Evolutionary conservation across 2,113 vertebrate genomes (phyloP), one percentile per base, ranked within the genome.

Genomic region (Nestor notabilis): DNA sequence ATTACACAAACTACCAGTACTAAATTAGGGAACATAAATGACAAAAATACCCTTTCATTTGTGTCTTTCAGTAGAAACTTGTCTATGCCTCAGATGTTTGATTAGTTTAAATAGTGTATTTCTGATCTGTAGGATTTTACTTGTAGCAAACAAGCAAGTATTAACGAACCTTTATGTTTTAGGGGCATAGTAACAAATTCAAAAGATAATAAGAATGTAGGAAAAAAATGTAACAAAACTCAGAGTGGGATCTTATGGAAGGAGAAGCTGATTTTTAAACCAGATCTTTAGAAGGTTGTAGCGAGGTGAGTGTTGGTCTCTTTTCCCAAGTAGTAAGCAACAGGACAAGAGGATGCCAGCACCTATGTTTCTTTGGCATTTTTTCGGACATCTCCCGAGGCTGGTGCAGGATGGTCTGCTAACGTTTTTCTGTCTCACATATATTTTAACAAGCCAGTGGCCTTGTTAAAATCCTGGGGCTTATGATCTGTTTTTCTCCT

Each of bases 401-500:
- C 52, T 80, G 53, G 28, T 71, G 43, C 66, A 87, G 66, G 52
- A 71, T 27, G 16, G 20, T 68, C 87, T 93, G 9, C 0, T 79
- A 83, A 83, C 17, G 52, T 37, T 89, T 87, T 87, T 76, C 66
- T 78, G 55, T 80, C 82, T 95, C 74, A 33, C 49, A 58, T 41
- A 65, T 90, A 96, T 91, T 82, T 96, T 58, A 35, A 78, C 89
- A 83, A 66, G 37, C 52, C 76, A 76, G 33, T 65, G 81, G 33
- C 31, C 89, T 94, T 89, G 35, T 85, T 94, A 94, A 95, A 93
- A 89, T 82, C 84, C 44, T 93, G 56, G 66, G n/a, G 1, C 77
- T 94, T 90, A 76, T 94, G 76, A 91, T 95, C 78, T 79, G 27
- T 61, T 95, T 96, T 93, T 80, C 82, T 96, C 61, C 74, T 56